Percentiles rank a stretch among this genome's conserved stretches.
Conservation (phyloP, 1,140 invertebrate genomes). For the Lanistes nyassanus region DNA sequence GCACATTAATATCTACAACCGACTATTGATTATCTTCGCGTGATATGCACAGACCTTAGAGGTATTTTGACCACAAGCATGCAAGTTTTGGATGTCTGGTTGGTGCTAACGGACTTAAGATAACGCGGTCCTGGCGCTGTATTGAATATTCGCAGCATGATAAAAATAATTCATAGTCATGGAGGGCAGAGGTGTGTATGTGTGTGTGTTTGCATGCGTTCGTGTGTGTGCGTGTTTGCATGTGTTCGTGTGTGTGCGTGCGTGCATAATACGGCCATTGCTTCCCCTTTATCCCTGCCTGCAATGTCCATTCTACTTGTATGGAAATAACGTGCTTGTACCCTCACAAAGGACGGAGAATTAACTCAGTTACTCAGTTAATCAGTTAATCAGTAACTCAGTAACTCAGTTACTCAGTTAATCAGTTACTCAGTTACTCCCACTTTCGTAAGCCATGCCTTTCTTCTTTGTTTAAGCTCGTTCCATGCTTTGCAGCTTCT, state of each 20-base stretch:
- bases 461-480: no score
- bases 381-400: not conserved
- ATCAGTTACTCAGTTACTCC: not conserved
- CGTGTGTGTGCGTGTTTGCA: conserved; percentile 5
- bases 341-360: not conserved
- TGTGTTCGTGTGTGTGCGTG: conserved; percentile 1
- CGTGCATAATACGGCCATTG: not conserved
- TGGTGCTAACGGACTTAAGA: no score
- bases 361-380: not conserved
- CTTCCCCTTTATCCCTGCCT: not conserved
- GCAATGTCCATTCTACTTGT: not conserved
- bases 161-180: not conserved
- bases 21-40: not conserved
- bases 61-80: not conserved
- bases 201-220: conserved; percentile 12
- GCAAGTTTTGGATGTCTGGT: not conserved
- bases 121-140: not conserved
- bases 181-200: not conserved
- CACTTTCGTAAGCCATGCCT: not conserved
- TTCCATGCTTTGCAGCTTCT: no score
- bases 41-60: not conserved
- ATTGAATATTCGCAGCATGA: not conserved
- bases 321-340: not conserved
- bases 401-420: no score
- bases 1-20: no score